phyloP scores from a whole-genome alignment of 2,888 invertebrate genomes.

The Eupithecia dodoneata region DNA sequence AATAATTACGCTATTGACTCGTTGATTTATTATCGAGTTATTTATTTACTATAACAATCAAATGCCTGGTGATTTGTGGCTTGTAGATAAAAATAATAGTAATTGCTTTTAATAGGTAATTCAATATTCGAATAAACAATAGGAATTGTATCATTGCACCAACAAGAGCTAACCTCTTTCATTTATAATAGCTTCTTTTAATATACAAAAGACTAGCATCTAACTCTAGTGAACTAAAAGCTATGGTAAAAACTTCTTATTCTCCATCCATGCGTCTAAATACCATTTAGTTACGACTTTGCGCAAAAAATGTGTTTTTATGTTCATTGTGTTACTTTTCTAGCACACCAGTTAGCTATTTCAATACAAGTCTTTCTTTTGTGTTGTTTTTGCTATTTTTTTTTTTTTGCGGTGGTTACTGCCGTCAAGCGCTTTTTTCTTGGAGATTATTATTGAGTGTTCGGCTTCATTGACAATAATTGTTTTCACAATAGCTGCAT shows the following conservation, averaged over 20 bases:
- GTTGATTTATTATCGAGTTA: slow-evolving; percentile 13
- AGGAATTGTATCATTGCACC: no score
- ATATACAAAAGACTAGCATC: not conserved
- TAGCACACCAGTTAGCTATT: slow-evolving; percentile 44
- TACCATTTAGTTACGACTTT: slow-evolving; percentile 25
- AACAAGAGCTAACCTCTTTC: no score
- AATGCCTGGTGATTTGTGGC: not conserved
- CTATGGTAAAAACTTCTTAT: slow-evolving; percentile 3
- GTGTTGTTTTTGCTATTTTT: slow-evolving; percentile 51
- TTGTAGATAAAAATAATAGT: not conserved
- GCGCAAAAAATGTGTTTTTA: slow-evolving; percentile 20
- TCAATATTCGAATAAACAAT: no score
- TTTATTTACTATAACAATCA: slow-evolving; percentile 8
- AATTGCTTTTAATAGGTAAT: not conserved
- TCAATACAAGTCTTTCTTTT: slow-evolving; percentile 51
- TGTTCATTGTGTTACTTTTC: slow-evolving; percentile 22
- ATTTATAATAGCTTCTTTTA: not conserved
- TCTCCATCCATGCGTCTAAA: slow-evolving; percentile 20
- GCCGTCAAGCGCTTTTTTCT: slow-evolving; percentile 43
- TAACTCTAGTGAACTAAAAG: not conserved
- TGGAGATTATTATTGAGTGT: slow-evolving; percentile 46
- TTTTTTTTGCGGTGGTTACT: slow-evolving; percentile 52
- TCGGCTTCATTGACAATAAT: slow-evolving; percentile 53
- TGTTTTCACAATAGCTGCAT: slow-evolving; percentile 58
- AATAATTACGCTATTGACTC: slow-evolving; percentile 31